phyloP scores from a whole-genome alignment of 64 coral and sea anemone species.

The Acropora yongei region DNA sequence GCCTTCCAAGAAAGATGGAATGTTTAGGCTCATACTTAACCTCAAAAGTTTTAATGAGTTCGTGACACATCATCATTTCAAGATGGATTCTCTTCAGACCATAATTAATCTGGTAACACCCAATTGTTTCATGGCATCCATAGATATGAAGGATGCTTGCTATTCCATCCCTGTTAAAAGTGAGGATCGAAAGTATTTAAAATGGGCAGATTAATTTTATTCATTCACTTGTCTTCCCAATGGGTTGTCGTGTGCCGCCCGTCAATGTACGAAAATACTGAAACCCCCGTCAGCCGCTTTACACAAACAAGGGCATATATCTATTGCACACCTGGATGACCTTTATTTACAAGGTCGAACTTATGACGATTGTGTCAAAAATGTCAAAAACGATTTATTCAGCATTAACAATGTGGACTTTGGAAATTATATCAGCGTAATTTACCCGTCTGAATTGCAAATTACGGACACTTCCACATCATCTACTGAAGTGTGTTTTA shows the following conservation, averaged over 20 bases:
- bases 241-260: background rate
- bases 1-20: slow-evolving; percentile 22
- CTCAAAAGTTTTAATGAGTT: slow-evolving; percentile 41
- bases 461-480: no score
- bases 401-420: no score
- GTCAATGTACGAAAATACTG: background rate
- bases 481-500: no score
- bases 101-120: slow-evolving; percentile 16
- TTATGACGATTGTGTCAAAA: background rate
- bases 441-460: no score
- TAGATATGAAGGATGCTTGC: background rate
- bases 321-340: background rate
- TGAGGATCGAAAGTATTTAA: slow-evolving; percentile 8
- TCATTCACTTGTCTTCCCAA: background rate
- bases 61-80: background rate
- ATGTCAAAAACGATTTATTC: no score
- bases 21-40: slow-evolving; percentile 35
- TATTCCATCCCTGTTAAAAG: slow-evolving; percentile 17
- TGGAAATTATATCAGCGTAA: no score
- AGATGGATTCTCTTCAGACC: background rate
- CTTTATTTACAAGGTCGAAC: no score
- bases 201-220: slow-evolving; percentile 16
- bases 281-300: background rate
- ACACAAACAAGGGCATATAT: slow-evolving; percentile 40
- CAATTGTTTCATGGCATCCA: slow-evolving; percentile 9